These are phyloP conservation scores for Omphaloscelis lunosa DNA, from an alignment of 2,888 invertebrate species.

Conservation along the genomic window DNA sequence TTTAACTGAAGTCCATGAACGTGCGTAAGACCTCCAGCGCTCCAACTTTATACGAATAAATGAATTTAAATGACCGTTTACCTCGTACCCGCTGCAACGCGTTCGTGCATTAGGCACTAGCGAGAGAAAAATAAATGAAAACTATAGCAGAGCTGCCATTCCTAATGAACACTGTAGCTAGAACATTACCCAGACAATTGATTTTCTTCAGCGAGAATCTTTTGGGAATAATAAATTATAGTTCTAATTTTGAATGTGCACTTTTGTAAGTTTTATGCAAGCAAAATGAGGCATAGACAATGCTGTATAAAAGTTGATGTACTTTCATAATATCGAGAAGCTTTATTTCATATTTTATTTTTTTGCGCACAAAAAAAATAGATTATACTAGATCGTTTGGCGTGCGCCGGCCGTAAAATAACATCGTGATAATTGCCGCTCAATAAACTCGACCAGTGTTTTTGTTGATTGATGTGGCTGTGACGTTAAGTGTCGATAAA, in stretches of 20 bases:
- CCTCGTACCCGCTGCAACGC: conserved; percentile 11
- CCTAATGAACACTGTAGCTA: conserved; percentile 2
- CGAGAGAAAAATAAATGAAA: conserved; percentile 29
- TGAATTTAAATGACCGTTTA: conserved; percentile 40
- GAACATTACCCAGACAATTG: conserved; percentile 16
- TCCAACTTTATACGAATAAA: conserved; percentile 28
- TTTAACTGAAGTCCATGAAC: conserved; percentile 17
- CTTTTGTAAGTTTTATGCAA: not conserved
- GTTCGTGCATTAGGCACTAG: conserved; percentile 23
- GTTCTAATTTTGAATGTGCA: not conserved
- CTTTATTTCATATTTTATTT: not conserved
- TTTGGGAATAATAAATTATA: not conserved
- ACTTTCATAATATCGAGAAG: not conserved
- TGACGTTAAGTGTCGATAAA: too few species aligned
- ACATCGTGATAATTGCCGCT: too few species aligned
- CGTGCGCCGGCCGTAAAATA: too few species aligned
- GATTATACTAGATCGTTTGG: too few species aligned
- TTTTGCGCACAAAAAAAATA: too few species aligned
- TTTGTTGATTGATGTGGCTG: too few species aligned
- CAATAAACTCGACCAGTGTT: too few species aligned
- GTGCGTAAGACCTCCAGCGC: conserved; percentile 6
- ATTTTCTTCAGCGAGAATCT: not conserved
- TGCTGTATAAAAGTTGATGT: not conserved
- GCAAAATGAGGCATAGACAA: not conserved
- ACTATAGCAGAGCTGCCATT: conserved; percentile 11